Base-by-base conservation (phyloP, 1,140 invertebrate genomes). In the Arion vulgaris region DNA sequence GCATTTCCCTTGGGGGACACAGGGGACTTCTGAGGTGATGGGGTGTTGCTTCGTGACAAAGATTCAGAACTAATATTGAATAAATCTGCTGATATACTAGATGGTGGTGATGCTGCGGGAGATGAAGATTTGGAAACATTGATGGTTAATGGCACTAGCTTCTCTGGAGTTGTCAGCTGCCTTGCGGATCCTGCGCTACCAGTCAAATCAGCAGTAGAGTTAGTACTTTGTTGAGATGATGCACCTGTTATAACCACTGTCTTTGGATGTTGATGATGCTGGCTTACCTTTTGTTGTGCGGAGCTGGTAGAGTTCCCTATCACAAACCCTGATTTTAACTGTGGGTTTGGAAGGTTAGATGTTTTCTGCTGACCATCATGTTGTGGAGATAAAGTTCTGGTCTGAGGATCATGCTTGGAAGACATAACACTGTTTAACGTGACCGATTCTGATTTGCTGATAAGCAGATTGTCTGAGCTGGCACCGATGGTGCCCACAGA, bases 11-110 rank as follows among this genome's bases (percentile, higher is more conserved):
- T 71, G 7, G 80, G 80, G 34, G 80, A 74, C 28, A 41, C 23
- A 11, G 78, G 78, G 2, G 57, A 69, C 45, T 74, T 74, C 32
- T 72, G 80, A 2, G 68, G 80, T 19, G 68, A 81, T 57, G 80
- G 80, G 34, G 69, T 81, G 28, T 38, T 74, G 26, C 45, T 36
- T 28, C 45, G 11, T n/a, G 80, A 73, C 26, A 57, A 1, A n/a
- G 76, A 23, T n/a, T 28, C 7, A 7, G 53, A 36, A 78, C 53
- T 78, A n/a, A 26, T 68, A 4, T 51, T 4, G 26, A 78, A 41
- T 32, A 53, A 9, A 26, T 38, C 2, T 17, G n/a, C 32, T 19
- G n/a, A 32, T 5, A n/a, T 34, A 23, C 4, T 7, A 23, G 71
- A n/a, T 41, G 38, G 36, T 26, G 71, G 41, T 66, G 62, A 66